A percentile compares a stretch with the other conserved stretches of the same genome.
Evolutionary conservation across 92 coral and sea anemone genomes (phyloP).

Genomic region (Porites evermanni): DNA sequence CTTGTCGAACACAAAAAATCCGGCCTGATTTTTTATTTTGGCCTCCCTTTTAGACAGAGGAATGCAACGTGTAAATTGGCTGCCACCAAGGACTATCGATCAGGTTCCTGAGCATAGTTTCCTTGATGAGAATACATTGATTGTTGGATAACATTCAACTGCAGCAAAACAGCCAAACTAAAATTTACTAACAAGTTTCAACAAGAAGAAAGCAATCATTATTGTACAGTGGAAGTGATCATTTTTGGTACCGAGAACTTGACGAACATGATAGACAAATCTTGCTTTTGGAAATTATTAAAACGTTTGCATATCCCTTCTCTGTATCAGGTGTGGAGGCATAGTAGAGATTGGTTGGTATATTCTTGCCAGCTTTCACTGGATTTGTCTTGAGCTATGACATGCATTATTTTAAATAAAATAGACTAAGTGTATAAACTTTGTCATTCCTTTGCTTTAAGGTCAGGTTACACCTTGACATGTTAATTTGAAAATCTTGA

Average conservation of each 20-base stretch:
- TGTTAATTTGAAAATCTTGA: no score
- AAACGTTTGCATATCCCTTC: not conserved
- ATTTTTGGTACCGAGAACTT: not conserved
- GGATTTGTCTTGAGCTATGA: slow-evolving; percentile 31
- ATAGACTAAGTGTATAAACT: not conserved
- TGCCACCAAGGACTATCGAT: no score
- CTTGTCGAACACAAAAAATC: no score
- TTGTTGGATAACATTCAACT: slow-evolving; percentile 53
- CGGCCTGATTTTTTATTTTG: no score
- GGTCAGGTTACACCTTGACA: not conserved
- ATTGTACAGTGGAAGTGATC: slow-evolving; percentile 32
- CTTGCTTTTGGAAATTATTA: not conserved
- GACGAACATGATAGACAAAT: slow-evolving; percentile 9
- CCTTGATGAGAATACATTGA: slow-evolving; percentile 68
- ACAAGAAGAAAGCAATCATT: slow-evolving; percentile 8
- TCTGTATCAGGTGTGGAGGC: not conserved
- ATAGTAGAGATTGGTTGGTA: not conserved
- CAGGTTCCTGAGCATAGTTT: slow-evolving; percentile 78
- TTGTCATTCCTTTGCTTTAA: no score
- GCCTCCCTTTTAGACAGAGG: no score
- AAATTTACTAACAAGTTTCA: not conserved
- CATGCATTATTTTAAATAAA: slow-evolving; percentile 42
- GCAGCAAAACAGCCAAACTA: not conserved
- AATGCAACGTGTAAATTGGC: no score
- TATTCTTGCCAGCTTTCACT: slow-evolving; percentile 2